Evolutionary conservation across 2,113 vertebrate genomes (phyloP).

Genomic region (Maylandia zebra): DNA sequence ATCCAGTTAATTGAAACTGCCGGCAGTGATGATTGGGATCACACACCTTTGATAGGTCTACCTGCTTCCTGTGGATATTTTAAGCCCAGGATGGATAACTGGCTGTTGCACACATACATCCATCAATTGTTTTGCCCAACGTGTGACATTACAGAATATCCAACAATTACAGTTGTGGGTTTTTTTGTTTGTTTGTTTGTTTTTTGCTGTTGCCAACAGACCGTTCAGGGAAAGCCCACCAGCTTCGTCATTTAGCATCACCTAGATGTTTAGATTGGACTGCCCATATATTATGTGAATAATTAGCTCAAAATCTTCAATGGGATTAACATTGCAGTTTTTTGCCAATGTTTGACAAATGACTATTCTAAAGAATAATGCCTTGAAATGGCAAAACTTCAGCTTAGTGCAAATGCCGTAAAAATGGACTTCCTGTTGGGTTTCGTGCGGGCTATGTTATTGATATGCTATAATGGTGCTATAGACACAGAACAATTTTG

Average conservation of each 20-base stretch:
- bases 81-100: background rate
- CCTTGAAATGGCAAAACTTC: background rate
- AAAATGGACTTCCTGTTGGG: background rate
- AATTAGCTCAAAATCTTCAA: background rate
- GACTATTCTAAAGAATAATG: background rate
- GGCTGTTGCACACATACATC: background rate
- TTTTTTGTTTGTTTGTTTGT: background rate
- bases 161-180: rapidly evolving
- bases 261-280: background rate
- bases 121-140: rapidly evolving
- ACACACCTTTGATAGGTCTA: background rate
- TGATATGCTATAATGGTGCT: background rate
- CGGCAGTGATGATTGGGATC: background rate
- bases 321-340: background rate
- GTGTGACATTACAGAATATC: background rate
- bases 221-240: background rate
- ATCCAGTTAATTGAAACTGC: background rate
- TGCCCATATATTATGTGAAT: background rate
- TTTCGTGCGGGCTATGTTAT: background rate
- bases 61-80: background rate
- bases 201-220: background rate
- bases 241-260: background rate
- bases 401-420: rapidly evolving
- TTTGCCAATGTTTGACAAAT: background rate
- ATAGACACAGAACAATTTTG: background rate